Evolutionary conservation across 2,797 vertebrate genomes (phyloP).

Genomic region (Halcyon badia): DNA sequence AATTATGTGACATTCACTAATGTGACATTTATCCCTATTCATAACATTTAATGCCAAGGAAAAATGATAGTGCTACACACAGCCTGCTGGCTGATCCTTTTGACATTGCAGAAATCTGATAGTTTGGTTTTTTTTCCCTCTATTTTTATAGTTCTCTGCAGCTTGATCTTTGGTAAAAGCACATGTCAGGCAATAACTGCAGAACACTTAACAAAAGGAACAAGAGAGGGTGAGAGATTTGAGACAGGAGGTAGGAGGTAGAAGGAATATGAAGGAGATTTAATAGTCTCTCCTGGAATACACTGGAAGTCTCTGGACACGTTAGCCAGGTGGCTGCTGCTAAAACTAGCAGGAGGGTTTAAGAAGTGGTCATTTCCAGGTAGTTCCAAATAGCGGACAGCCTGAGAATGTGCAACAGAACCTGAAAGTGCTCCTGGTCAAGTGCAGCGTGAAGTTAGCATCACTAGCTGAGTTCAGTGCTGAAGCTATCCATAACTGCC

Average conservation of each 20-base stretch:
- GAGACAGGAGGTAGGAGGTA: not conserved
- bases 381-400: not conserved
- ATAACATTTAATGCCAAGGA: not conserved
- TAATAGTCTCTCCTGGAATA: not conserved
- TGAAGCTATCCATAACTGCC: not conserved
- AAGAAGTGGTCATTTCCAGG: not conserved
- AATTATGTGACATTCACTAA: constrained; percentile 14
- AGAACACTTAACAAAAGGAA: constrained; percentile 29
- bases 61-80: constrained; percentile 22
- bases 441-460: not conserved
- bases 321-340: not conserved
- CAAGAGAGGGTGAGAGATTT: not conserved
- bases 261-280: not conserved
- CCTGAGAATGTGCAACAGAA: not conserved
- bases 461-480: not conserved
- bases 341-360: not conserved
- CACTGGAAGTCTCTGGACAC: not conserved
- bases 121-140: constrained; percentile 46
- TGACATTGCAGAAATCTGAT: constrained; percentile 71
- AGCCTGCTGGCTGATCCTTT: constrained; percentile 34
- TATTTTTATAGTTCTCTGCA: constrained; percentile 71
- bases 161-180: constrained; percentile 61
- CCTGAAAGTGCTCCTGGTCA: not conserved
- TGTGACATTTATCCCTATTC: constrained; percentile 22
- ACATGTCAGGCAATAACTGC: constrained; percentile 5